phyloP scores from a whole-genome alignment of 1,140 invertebrate species.

The Pomacea maculata region DNA sequence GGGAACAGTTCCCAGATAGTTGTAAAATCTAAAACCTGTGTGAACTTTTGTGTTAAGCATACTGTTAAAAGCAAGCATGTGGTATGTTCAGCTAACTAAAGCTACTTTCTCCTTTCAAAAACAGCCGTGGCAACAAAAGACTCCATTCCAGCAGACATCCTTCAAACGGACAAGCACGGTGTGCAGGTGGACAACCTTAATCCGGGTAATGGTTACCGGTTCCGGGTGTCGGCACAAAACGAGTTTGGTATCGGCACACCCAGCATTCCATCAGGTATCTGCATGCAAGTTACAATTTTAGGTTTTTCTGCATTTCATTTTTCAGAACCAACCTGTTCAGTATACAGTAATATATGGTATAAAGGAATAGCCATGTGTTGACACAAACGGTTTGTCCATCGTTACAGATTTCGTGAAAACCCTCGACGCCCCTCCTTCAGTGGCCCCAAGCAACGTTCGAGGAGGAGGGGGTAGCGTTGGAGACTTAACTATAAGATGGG shows the following conservation, averaged over 20 bases:
- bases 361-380: neutral
- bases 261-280: slow-evolving; percentile 64
- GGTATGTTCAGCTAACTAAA: too few species aligned
- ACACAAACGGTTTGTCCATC: slow-evolving; percentile 1
- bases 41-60: neutral
- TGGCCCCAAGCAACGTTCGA: slow-evolving; percentile 79
- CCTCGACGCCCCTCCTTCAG: slow-evolving; percentile 34
- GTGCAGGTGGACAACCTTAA: slow-evolving; percentile 68
- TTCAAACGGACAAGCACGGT: slow-evolving; percentile 21
- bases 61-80: too few species aligned
- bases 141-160: neutral
- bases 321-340: too few species aligned
- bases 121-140: too few species aligned
- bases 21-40: neutral
- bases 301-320: neutral
- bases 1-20: slow-evolving; percentile 66
- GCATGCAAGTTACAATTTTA: neutral
- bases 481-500: slow-evolving; percentile 92
- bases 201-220: slow-evolving; percentile 90
- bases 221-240: slow-evolving; percentile 87
- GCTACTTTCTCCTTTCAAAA: too few species aligned
- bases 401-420: slow-evolving; percentile 35
- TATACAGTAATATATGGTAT: too few species aligned
- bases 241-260: slow-evolving; percentile 74
- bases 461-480: slow-evolving; percentile 94